A percentile compares a stretch with the other conserved stretches of the same genome.
Conservation (phyloP, 2,888 invertebrate species). For the Dasysyrphus albostriatus region DNA sequence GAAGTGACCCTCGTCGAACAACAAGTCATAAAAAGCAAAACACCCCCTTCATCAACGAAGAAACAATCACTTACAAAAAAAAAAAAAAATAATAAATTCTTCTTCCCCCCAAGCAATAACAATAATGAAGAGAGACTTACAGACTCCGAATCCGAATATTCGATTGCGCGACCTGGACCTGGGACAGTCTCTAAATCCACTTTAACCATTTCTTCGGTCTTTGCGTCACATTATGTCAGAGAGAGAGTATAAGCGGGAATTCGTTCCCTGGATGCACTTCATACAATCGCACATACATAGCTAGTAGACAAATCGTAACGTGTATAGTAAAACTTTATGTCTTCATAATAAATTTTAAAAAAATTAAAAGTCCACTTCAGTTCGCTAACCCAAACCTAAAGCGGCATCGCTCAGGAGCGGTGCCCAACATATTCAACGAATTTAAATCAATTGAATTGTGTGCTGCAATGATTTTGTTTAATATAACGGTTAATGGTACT, state of each 20-base stretch:
- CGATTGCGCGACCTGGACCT: conserved; percentile 44
- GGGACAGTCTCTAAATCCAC: conserved; percentile 25
- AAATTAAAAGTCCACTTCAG: conserved; percentile 61
- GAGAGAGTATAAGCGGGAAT: conserved; percentile 66
- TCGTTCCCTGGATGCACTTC: conserved; percentile 67
- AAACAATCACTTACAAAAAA: conserved; percentile 38
- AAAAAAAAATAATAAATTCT: conserved; percentile 42
- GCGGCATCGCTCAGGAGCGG: conserved; percentile 10
- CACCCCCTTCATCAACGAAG: conserved; percentile 55
- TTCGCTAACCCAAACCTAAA: background rate
- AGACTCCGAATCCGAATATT: conserved; percentile 23
- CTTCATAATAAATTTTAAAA: conserved; percentile 67
- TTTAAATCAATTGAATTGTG: conserved; percentile 74
- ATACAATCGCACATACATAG: conserved; percentile 2
- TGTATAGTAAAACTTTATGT: conserved; percentile 49
- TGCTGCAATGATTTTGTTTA: conserved; percentile 62
- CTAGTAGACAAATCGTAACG: conserved; percentile 19
- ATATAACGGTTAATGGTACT: conserved; percentile 59
- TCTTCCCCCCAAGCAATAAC: conserved; percentile 46
- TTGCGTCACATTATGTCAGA: conserved; percentile 57
- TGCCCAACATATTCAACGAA: conserved; percentile 60
- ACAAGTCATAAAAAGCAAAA: conserved; percentile 52
- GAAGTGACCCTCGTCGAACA: conserved; percentile 72
- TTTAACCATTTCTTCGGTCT: background rate
- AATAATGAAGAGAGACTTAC: background rate